Evolutionary conservation across 2,113 vertebrate species (phyloP).

Genomic region (Acanthochromis polyacanthus): DNA sequence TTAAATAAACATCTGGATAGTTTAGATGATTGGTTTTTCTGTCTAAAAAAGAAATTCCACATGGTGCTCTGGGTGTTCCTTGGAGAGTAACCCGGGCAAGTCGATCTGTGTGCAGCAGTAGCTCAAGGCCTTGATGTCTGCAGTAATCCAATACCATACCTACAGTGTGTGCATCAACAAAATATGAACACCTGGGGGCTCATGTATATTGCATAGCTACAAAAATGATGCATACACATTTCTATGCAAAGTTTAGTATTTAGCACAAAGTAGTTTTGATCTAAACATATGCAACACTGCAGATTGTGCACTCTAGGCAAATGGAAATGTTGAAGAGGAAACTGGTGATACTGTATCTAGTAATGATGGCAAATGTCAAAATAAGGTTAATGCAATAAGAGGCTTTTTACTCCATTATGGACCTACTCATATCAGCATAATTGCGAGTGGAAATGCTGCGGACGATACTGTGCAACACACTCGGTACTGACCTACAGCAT

Average conservation of each 20-base stretch:
- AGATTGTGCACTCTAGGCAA: neutral
- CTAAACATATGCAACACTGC: constrained; percentile 3
- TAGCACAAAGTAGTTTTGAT: constrained; percentile 5
- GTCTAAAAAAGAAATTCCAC: constrained; percentile 7
- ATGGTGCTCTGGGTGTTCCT: constrained; percentile 3
- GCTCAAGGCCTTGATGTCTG: constrained; percentile 21
- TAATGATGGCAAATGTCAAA: constrained; percentile 1
- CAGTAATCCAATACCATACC: constrained; percentile 26
- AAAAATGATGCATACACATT: constrained; percentile 13
- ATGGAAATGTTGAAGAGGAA: neutral
- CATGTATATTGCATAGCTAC: constrained; percentile 31
- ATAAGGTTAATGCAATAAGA: constrained; percentile 13
- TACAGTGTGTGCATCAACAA: constrained; percentile 11
- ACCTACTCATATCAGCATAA: neutral
- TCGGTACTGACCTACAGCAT: neutral
- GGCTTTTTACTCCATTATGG: neutral
- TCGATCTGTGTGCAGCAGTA: constrained; percentile 17
- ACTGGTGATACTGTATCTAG: neutral
- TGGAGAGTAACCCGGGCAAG: constrained; percentile 9
- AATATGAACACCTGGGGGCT: neutral
- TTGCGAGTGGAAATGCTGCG: constrained; percentile 11
- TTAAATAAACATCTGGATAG: constrained; percentile 37
- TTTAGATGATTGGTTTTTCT: constrained; percentile 28
- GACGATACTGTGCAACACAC: neutral
- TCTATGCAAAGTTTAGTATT: constrained; percentile 19